Percentiles rank a stretch among this genome's conserved stretches.
phyloP scores from a whole-genome alignment of 2,888 invertebrate genomes.

The Ochropleura leucogaster region DNA sequence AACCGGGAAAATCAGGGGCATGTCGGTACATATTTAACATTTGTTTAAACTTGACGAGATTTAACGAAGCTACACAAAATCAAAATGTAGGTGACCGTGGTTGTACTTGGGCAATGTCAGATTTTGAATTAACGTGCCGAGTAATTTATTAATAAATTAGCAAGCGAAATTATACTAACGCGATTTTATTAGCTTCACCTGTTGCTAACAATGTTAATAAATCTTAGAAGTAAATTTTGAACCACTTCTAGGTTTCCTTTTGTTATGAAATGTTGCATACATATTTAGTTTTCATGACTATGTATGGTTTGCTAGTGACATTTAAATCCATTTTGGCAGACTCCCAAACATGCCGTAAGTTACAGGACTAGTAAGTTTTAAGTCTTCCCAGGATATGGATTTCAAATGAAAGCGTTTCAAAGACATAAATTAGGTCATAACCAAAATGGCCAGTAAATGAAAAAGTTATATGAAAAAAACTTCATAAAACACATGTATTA shows the following conservation, averaged over 20 bases:
- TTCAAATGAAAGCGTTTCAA: too few relatives aligned
- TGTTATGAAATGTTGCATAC: too few relatives aligned
- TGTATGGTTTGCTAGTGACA: too few relatives aligned
- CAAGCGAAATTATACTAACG: neutral
- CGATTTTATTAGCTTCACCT: too few relatives aligned
- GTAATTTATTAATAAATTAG: neutral
- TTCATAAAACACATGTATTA: neutral
- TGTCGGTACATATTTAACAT: conserved; percentile 10
- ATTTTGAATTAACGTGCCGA: neutral
- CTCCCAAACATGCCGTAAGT: too few relatives aligned
- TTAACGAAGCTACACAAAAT: conserved; percentile 37
- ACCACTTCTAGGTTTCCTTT: too few relatives aligned
- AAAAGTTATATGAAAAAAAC: neutral
- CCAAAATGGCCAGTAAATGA: neutral
- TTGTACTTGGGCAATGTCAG: neutral
- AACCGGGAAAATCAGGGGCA: conserved; percentile 7
- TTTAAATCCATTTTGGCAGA: too few relatives aligned
- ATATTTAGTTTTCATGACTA: too few relatives aligned
- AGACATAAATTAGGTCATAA: neutral
- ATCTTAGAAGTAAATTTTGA: too few relatives aligned
- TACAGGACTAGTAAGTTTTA: too few relatives aligned
- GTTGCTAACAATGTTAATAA: too few relatives aligned
- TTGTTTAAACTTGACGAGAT: conserved; percentile 19
- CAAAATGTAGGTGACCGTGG: neutral
- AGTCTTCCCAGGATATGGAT: too few relatives aligned